Base-by-base conservation (phyloP, 2,888 invertebrate genomes). In the Byasa hedistus region DNA sequence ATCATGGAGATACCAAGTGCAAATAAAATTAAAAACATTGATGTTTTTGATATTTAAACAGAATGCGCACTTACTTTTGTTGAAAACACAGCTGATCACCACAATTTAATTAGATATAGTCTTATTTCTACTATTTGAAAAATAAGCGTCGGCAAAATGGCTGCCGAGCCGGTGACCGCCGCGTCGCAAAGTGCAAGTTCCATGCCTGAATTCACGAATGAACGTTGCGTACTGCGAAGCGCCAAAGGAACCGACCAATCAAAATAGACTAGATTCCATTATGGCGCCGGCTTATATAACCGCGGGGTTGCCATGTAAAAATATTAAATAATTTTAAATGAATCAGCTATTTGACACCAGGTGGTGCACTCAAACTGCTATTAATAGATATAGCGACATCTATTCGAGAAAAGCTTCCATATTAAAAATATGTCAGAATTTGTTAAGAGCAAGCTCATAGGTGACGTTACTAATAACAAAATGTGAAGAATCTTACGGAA, bases 1-100 rank as follows among this genome's bases (percentile, higher is more conserved):
- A 83, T 83, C 82, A 92, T 92, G 94, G 94, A 93, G 93, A 93
- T 93, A 93, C 93, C 86, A 76, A 87, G 93, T 93, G 93, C 93
- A 85, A 84, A 86, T 86, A 83, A 66, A 48, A 23, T 48, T 19
- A 51, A 44, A 32, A 68, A 61, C 8, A 52, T 17, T 66, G 51
- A 52, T n/a, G 44, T 27, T 24, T 51, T 1, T 22, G 65, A 32
- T 60, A 23, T 57, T 17, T 63, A 10, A 48, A 5, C 21, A 5
- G 36, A 68, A 66, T 24, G 68, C 69, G 60, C 44, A 78, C 79
- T 79, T 83, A 91, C 91, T 84, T 80, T 76, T 57, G 59, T 19
- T 68, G 69, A 79, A 75, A 72, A 70, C 65, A 61, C 10, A 68
- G 69, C 59, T 22, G 89, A 90, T 89, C 72, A 86, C 86, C 84